A percentile compares a stretch with the other conserved stretches of the same genome.
Conservation (phyloP, 2,797 vertebrate species). For the Chelidonichthys spinosus region DNA sequence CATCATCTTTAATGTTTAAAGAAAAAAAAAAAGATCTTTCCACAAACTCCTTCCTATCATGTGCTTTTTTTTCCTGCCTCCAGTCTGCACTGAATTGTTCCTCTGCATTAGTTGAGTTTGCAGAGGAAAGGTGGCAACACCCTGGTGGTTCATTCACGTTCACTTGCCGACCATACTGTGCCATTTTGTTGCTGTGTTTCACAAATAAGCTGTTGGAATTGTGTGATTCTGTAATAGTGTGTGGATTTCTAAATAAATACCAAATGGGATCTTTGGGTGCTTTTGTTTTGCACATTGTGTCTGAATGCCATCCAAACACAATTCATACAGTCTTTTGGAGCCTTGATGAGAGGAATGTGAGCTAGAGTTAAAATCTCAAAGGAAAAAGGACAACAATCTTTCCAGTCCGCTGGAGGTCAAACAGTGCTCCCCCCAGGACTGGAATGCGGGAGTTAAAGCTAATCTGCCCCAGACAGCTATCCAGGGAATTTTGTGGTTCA, state of each 20-base stretch:
- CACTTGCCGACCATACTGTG: slow-evolving; percentile 28
- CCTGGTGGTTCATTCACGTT: slow-evolving; percentile 28
- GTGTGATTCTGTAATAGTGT: slow-evolving; percentile 53
- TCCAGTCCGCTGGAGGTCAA: slow-evolving; percentile 61
- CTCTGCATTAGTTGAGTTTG: slow-evolving; percentile 39
- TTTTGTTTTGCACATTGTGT: neutral
- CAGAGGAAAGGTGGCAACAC: slow-evolving; percentile 41
- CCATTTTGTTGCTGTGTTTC: slow-evolving; percentile 51
- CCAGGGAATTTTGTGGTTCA: slow-evolving; percentile 19
- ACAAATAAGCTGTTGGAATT: slow-evolving; percentile 63
- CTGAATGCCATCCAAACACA: neutral
- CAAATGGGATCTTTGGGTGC: neutral
- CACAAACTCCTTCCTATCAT: slow-evolving; percentile 44
- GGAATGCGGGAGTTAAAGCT: slow-evolving; percentile 67
- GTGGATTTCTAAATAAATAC: slow-evolving; percentile 71
- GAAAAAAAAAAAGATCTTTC: slow-evolving; percentile 63
- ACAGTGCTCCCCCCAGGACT: slow-evolving; percentile 55
- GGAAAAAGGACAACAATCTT: slow-evolving; percentile 66
- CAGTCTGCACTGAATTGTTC: slow-evolving; percentile 72
- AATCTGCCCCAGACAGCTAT: slow-evolving; percentile 25
- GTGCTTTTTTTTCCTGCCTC: slow-evolving; percentile 13
- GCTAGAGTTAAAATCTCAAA: slow-evolving; percentile 28
- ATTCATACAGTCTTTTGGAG: neutral
- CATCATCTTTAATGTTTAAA: slow-evolving; percentile 88
- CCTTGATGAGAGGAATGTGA: slow-evolving; percentile 30